Evolutionary conservation across 2,113 vertebrate species (phyloP).

Genomic region (Solea senegalensis): DNA sequence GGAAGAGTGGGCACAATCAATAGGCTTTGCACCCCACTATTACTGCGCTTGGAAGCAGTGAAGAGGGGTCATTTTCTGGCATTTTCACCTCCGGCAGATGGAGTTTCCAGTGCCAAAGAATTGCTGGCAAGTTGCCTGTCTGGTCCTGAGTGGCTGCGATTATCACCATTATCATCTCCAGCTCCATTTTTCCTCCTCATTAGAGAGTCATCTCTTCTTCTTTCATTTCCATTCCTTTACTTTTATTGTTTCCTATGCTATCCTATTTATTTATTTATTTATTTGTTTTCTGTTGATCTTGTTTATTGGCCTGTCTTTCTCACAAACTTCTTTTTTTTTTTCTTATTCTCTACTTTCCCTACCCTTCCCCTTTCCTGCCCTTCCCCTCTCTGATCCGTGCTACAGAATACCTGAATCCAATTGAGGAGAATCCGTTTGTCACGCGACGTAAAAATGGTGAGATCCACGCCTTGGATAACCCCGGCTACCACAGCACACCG

Average conservation of each 20-base stretch:
- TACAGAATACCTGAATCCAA: slow-evolving; percentile 91
- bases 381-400: slow-evolving; percentile 26
- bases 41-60: slow-evolving; percentile 56
- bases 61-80: slow-evolving; percentile 67
- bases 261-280: too few species aligned
- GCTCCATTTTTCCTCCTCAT: slow-evolving; percentile 57
- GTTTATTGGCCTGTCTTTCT: neutral
- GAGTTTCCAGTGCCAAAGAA: slow-evolving; percentile 67
- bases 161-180: slow-evolving; percentile 61
- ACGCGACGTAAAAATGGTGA: slow-evolving; percentile 91
- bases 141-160: slow-evolving; percentile 56
- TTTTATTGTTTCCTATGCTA: slow-evolving; percentile 13
- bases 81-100: slow-evolving; percentile 67
- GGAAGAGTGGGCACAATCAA: slow-evolving; percentile 74
- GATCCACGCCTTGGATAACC: slow-evolving; percentile 92
- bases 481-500: slow-evolving; percentile 89
- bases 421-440: slow-evolving; percentile 98
- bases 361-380: neutral
- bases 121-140: slow-evolving; percentile 61
- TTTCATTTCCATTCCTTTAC: slow-evolving; percentile 32
- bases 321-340: slow-evolving; percentile 23
- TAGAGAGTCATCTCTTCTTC: slow-evolving; percentile 49
- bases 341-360: slow-evolving; percentile 8
- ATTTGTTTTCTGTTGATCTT: neutral
- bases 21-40: slow-evolving; percentile 66